Conservation (phyloP, 2,113 vertebrate genomes). For the Cololabis saira region DNA sequence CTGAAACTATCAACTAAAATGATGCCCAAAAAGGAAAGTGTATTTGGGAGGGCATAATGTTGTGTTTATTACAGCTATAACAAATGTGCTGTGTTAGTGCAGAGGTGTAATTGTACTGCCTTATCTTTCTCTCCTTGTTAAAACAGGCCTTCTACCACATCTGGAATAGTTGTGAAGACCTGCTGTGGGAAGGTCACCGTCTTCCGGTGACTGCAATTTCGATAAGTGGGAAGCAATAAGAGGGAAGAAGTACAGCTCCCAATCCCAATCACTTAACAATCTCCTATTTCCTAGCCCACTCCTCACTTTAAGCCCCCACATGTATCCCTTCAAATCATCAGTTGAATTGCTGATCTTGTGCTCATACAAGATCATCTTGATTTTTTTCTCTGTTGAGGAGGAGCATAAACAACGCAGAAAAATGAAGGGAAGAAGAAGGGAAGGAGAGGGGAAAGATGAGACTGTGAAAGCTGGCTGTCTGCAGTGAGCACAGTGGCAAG, state of each 20-base stretch:
- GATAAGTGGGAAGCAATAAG: constrained; percentile 72
- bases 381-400: constrained; percentile 43
- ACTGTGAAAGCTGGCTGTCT: constrained; percentile 47
- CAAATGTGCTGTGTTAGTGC: constrained; percentile 1
- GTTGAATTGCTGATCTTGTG: constrained; percentile 49
- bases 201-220: constrained; percentile 76
- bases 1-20: not conserved
- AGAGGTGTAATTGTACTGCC: constrained; percentile 45
- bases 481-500: constrained; percentile 25
- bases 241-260: constrained; percentile 72
- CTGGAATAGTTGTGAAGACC: constrained; percentile 78
- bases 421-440: constrained; percentile 40
- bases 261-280: constrained; percentile 55
- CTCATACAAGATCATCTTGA: constrained; percentile 38
- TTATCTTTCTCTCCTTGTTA: constrained; percentile 62
- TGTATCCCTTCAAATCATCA: constrained; percentile 67
- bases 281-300: constrained; percentile 28
- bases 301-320: constrained; percentile 54
- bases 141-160: constrained; percentile 55
- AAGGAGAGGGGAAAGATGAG: constrained; percentile 42
- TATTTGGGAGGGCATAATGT: too few relatives aligned
- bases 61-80: too few relatives aligned
- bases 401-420: constrained; percentile 64
- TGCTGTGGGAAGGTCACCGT: constrained; percentile 74
- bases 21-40: constrained; percentile 32